These are phyloP conservation scores for Ptilorrhoa leucosticta DNA, from an alignment of 2,113 vertebrate species.

Conservation along the genomic window DNA sequence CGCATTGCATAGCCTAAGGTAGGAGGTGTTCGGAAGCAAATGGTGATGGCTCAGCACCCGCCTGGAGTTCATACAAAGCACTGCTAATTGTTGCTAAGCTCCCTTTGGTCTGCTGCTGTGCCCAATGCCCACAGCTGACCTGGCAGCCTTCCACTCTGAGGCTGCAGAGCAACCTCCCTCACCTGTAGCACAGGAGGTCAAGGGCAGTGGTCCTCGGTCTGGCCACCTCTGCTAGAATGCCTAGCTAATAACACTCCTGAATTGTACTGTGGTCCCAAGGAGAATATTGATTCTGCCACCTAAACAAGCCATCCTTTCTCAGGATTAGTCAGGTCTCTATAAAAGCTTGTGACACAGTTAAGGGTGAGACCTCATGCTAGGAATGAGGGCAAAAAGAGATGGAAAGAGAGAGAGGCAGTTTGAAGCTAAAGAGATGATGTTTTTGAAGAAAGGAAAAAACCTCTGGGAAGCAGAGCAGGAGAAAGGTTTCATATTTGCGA, in stretches of 20 bases:
- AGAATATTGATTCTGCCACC: background rate
- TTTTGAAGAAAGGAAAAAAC: background rate
- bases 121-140: background rate
- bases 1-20: background rate
- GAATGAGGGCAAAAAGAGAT: background rate
- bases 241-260: background rate
- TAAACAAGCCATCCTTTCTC: background rate
- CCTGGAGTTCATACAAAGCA: background rate
- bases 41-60: background rate
- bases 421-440: background rate
- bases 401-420: background rate
- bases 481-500: background rate
- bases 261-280: background rate
- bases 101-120: background rate
- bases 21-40: background rate
- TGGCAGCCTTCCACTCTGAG: background rate
- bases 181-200: rapidly evolving
- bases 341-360: background rate
- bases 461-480: background rate
- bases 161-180: background rate
- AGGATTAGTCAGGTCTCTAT: background rate
- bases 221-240: background rate
- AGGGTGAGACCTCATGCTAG: background rate
- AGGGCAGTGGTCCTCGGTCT: background rate
- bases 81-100: background rate